Percentiles rank a stretch among this genome's conserved stretches.
Evolutionary conservation across 2,113 vertebrate genomes (phyloP).

Genomic region (Ictalurus furcatus): DNA sequence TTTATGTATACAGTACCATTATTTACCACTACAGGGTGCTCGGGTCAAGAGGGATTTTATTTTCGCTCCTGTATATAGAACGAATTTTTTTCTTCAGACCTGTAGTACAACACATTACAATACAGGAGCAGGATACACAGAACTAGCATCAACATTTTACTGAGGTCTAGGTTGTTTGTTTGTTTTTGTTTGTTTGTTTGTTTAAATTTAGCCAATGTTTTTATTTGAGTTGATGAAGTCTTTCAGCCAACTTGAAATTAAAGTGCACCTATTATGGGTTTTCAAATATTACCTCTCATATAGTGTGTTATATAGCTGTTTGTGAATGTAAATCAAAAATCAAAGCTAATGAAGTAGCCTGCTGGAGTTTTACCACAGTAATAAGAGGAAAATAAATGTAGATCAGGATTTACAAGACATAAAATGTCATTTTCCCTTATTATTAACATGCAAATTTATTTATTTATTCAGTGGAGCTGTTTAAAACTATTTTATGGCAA

Average conservation of each 20-base stretch:
- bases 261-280: too few relatives aligned
- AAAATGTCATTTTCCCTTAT: neutral
- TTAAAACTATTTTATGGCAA: too few relatives aligned
- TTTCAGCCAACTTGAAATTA: neutral
- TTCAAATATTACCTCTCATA: too few relatives aligned
- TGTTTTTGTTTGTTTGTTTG: neutral
- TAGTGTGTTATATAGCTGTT: too few relatives aligned
- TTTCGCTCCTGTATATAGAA: neutral
- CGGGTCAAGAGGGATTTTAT: neutral
- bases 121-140: neutral
- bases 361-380: too few relatives aligned
- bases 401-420: neutral
- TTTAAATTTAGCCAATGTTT: neutral
- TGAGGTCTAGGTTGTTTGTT: neutral
- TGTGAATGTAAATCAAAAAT: too few relatives aligned
- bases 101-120: neutral
- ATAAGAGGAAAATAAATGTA: neutral
- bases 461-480: neutral
- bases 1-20: neutral
- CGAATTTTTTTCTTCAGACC: neutral
- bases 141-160: neutral
- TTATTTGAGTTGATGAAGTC: neutral
- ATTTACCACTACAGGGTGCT: neutral
- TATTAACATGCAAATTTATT: neutral
- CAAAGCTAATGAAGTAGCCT: neutral